phyloP scores from a whole-genome alignment of 2,113 vertebrate species.

The Arenaria interpres region DNA sequence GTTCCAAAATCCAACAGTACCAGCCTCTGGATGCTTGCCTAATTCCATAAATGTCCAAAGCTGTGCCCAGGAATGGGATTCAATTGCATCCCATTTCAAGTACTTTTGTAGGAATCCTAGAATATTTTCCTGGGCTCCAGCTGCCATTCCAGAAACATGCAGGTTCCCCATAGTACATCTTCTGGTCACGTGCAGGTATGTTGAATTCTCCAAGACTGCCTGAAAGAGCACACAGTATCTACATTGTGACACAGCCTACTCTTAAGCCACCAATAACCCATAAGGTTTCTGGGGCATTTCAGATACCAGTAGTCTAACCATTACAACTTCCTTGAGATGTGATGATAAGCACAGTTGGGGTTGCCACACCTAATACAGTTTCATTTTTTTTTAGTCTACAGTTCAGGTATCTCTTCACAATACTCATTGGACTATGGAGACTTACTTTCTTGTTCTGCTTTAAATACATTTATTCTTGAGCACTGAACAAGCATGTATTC shows the following conservation, averaged over 20 bases:
- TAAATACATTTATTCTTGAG: background rate
- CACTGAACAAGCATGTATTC: background rate
- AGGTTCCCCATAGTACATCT: background rate
- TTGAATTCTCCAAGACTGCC: background rate
- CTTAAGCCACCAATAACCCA: background rate
- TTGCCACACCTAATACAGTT: background rate
- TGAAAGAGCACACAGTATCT: background rate
- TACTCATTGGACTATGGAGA: background rate
- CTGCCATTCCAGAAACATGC: background rate
- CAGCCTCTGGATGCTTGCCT: background rate
- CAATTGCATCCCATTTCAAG: background rate
- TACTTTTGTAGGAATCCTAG: background rate
- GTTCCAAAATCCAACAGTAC: accelerated
- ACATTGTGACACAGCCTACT: background rate
- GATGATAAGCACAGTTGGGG: background rate
- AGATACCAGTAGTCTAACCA: background rate
- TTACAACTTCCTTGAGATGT: background rate
- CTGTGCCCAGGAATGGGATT: background rate
- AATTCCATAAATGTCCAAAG: background rate
- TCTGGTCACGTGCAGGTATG: background rate
- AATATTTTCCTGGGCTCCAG: background rate
- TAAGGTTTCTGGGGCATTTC: background rate
- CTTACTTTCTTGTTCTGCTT: background rate
- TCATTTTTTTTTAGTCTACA: background rate
- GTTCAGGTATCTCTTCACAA: background rate